A percentile compares a stretch with the other conserved stretches of the same genome.
These are phyloP conservation scores for Archilochus colubris DNA, from an alignment of 2,113 vertebrate genomes.

Conservation along the genomic window DNA sequence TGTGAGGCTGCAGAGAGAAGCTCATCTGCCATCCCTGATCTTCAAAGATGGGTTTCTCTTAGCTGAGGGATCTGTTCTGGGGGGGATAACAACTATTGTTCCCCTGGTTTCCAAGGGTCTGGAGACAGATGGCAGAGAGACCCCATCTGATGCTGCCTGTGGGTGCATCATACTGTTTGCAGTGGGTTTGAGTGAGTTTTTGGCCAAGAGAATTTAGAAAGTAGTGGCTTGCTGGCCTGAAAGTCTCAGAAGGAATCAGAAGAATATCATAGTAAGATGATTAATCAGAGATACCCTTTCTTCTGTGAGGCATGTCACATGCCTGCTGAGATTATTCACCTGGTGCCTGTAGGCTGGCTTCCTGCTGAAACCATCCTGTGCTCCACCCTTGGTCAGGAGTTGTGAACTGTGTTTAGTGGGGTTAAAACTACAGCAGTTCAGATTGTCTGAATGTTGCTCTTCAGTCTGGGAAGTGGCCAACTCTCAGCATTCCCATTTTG, in stretches of 20 bases:
- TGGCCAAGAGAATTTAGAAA: neutral
- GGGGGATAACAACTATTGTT: neutral
- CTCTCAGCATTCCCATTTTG: neutral
- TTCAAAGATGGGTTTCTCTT: neutral
- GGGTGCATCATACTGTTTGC: neutral
- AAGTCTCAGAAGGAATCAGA: neutral
- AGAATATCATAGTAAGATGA: neutral
- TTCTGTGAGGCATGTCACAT: neutral
- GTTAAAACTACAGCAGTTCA: neutral
- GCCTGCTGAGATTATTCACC: neutral
- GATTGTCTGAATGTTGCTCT: neutral
- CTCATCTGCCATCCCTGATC: neutral
- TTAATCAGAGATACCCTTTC: neutral
- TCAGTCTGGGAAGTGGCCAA: neutral
- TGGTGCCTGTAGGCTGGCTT: neutral
- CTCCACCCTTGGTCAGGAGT: neutral
- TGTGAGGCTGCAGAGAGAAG: neutral
- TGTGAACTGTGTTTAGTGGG: neutral
- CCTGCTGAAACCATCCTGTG: neutral
- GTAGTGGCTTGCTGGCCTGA: neutral
- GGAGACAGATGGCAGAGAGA: neutral
- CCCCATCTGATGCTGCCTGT: neutral
- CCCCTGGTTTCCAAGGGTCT: neutral
- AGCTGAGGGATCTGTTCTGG: neutral
- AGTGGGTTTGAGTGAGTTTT: neutral